Evolutionary conservation across 1,140 invertebrate species (phyloP), one percentile per base, ranked within the genome.

Genomic region (Drosophila asahinai): DNA sequence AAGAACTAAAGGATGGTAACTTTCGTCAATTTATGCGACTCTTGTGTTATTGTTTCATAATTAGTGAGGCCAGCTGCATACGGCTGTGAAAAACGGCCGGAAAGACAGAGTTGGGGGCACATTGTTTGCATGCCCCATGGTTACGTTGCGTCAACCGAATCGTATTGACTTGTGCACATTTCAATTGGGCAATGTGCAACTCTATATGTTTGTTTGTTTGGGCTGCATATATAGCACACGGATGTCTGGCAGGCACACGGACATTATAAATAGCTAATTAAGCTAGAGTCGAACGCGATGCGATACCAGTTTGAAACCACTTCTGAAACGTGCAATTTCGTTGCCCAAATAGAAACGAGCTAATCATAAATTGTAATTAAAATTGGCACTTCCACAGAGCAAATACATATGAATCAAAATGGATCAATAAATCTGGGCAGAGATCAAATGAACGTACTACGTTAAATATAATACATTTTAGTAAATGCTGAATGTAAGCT

Each of bases 211-310:
- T 68, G 63, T 47, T 65, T 30, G 27, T 30, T 30, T 55, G 61
- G 15, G 19, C 17, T 54, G 45, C 43, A 33, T 51, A 61, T 49
- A 27, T 27, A 27, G 27, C 6, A 36, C 67, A 42, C 38, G 27
- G 36, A 48, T 43, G 47, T 27, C 65, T 78, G 77, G 36, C 59
- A 43, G 84, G 68, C 71, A 66, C 55, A 38, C 17, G 36, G 19
- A 52, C 66, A 75, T 89, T 60, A 89, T 84, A 81, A 84, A 87
- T 81, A 89, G 59, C 81, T 84, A 84, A 87, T 87, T 89, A 89
- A 66, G 67, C 77, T 59, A 14, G 33, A 57, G 54, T 14, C 54
- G 9, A 52, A 47, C 57, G 80, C 55, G 49, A 48, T 63, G 45
- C 36, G 38, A 40, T 38, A 57, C 42, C 60, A 58, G 38, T 48